phyloP scores from a whole-genome alignment of 2,888 invertebrate species.

The Lasioglossum marginatum region DNA sequence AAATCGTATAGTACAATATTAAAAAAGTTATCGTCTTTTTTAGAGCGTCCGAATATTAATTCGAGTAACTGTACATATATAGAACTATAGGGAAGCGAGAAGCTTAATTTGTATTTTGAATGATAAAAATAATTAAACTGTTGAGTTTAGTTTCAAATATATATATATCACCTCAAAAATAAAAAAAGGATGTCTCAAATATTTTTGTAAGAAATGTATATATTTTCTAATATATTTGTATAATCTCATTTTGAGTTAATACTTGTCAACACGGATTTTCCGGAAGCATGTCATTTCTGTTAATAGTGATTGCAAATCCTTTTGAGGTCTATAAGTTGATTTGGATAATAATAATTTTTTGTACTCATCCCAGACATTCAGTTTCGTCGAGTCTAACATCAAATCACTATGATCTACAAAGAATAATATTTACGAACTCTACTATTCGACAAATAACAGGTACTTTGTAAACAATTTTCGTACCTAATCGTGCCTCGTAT shows the following conservation, averaged over 20 bases:
- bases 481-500: constrained; percentile 27
- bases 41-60: too few species aligned
- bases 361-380: constrained; percentile 39
- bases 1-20: too few species aligned
- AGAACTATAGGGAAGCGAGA: too few species aligned
- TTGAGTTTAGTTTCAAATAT: not conserved
- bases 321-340: not conserved
- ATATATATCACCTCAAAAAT: not conserved
- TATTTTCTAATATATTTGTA: not conserved
- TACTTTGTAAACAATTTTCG: not conserved
- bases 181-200: not conserved
- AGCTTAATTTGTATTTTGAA: too few species aligned
- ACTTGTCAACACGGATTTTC: constrained; percentile 31
- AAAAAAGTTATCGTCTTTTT: too few species aligned
- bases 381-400: not conserved
- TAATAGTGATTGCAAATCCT: not conserved
- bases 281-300: not conserved
- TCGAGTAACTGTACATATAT: too few species aligned
- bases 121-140: not conserved
- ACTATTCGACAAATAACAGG: not conserved
- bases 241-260: not conserved
- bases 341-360: constrained; percentile 21
- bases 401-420: constrained; percentile 22
- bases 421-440: not conserved
- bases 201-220: not conserved